Percentiles rank a stretch among this genome's conserved stretches.
These are phyloP conservation scores for Pseudomyrmex gracilis DNA, from an alignment of 1,140 invertebrate genomes.

Conservation along the genomic window DNA sequence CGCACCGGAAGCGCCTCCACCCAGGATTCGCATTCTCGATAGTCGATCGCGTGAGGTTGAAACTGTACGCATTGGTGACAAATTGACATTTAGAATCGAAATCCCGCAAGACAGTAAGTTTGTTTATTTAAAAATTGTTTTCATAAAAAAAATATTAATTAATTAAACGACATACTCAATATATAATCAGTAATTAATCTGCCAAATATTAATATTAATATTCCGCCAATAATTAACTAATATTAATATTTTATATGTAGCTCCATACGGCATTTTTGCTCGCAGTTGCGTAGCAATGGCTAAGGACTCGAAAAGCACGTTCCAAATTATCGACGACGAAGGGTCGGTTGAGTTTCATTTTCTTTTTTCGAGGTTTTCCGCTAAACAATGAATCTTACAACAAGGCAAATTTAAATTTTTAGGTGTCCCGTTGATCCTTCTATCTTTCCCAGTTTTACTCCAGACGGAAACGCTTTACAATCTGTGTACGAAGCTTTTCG, in stretches of 20 bases:
- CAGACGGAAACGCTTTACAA: conserved; percentile 95
- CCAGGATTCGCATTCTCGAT: conserved; percentile 96
- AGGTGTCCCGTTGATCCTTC: conserved; percentile 96
- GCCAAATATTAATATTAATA: no score
- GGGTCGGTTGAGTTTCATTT: conserved; percentile 87
- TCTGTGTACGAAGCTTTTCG: conserved; percentile 97
- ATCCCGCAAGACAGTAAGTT: conserved; percentile 97
- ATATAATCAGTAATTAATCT: neutral
- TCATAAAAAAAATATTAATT: conserved; percentile 8
- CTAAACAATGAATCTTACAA: neutral
- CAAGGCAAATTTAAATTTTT: conserved; percentile 65
- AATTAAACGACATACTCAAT: neutral
- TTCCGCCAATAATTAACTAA: neutral
- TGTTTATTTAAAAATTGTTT: neutral
- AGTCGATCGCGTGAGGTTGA: conserved; percentile 94
- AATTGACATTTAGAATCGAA: conserved; percentile 97
- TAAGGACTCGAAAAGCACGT: conserved; percentile 97
- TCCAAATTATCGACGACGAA: conserved; percentile 98
- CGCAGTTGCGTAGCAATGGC: conserved; percentile 98
- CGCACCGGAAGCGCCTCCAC: conserved; percentile 96
- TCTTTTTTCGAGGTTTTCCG: neutral
- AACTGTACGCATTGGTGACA: conserved; percentile 97
- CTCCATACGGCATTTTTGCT: conserved; percentile 98
- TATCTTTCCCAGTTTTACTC: conserved; percentile 96
- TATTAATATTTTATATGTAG: conserved; percentile 86